A percentile compares a stretch with the other conserved stretches of the same genome.
Conservation (phyloP, 2,888 invertebrate genomes). For the Thyatira batis region DNA sequence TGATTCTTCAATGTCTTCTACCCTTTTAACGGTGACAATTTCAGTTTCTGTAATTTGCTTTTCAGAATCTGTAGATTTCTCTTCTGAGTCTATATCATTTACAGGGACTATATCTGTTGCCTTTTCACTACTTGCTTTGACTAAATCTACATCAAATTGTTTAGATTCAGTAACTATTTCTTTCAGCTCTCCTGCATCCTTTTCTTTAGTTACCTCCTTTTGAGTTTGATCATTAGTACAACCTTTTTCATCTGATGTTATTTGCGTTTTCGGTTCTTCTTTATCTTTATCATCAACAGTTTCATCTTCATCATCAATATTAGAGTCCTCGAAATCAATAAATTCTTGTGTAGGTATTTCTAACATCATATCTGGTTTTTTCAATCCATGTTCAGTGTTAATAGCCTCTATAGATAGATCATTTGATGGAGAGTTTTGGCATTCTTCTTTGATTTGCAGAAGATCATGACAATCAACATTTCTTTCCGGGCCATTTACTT, state of each 20-base stretch:
- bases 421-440: constrained; percentile 2
- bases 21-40: not conserved
- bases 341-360: constrained; percentile 67
- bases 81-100: not conserved
- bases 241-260: not conserved
- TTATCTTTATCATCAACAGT: not conserved
- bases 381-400: constrained; percentile 44
- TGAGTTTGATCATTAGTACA: not conserved
- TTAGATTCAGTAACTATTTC: not conserved
- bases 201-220: not conserved
- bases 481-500: constrained; percentile 2
- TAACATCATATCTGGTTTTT: constrained; percentile 66
- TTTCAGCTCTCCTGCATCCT: not conserved
- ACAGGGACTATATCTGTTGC: not conserved
- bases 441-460: not conserved
- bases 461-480: not conserved
- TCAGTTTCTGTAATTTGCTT: not conserved
- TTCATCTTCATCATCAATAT: constrained; percentile 9
- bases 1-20: not conserved
- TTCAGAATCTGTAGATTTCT: not conserved
- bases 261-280: not conserved
- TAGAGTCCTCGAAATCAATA: constrained; percentile 44
- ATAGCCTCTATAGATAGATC: constrained; percentile 7
- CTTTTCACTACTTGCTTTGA: not conserved
- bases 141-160: not conserved